These are phyloP conservation scores for Siniperca undulata DNA, from an alignment of 2,797 vertebrate species.

Conservation along the genomic window DNA sequence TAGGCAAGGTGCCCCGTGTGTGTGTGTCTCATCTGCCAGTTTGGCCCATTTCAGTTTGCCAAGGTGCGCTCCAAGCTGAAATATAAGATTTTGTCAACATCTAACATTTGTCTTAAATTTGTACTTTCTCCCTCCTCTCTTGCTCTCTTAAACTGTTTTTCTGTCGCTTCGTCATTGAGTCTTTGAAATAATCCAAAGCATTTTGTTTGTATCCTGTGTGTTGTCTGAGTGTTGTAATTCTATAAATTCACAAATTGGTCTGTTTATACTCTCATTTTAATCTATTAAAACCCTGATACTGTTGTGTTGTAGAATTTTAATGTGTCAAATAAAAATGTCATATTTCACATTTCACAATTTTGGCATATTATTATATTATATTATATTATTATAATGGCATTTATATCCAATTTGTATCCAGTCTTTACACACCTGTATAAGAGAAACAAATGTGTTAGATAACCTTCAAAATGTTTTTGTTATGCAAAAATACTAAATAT, in stretches of 20 bases:
- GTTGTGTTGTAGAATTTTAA: neutral
- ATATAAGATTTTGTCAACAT: slow-evolving; percentile 42
- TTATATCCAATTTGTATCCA: neutral
- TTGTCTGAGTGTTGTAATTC: neutral
- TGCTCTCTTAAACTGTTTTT: neutral
- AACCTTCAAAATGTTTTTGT: neutral
- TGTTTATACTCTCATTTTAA: neutral
- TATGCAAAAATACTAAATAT: neutral
- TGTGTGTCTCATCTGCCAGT: slow-evolving; percentile 41
- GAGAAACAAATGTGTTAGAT: neutral
- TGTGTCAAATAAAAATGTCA: neutral
- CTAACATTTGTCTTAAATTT: slow-evolving; percentile 40
- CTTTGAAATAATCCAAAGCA: slow-evolving; percentile 7
- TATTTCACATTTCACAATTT: neutral
- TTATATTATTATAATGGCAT: no score
- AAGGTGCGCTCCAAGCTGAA: slow-evolving; percentile 37
- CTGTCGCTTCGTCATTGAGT: neutral
- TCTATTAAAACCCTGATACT: neutral
- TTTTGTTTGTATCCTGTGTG: neutral
- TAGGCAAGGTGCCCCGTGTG: slow-evolving; percentile 64
- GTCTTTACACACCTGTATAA: neutral
- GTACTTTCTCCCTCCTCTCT: neutral
- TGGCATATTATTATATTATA: no score
- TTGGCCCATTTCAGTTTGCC: slow-evolving; percentile 40
- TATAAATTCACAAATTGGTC: neutral